Percentiles rank a stretch among this genome's conserved stretches.
Evolutionary conservation across 2,797 vertebrate genomes (phyloP).

Genomic region (Arctocebus calabarensis): DNA sequence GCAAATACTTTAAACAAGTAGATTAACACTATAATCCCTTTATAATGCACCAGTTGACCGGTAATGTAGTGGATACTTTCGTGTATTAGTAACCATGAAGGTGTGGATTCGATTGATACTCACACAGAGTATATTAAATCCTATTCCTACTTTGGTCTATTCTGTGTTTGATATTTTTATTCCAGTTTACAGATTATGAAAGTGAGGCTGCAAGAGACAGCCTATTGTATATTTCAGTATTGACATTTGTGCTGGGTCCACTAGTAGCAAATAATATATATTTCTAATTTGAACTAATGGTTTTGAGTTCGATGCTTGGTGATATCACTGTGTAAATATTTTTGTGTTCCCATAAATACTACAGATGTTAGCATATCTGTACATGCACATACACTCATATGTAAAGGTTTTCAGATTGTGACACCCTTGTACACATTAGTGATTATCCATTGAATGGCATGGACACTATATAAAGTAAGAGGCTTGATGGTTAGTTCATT

Average conservation of each 20-base stretch:
- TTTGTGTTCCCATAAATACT: background rate
- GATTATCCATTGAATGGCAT: background rate
- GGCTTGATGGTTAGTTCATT: background rate
- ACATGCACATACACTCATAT: background rate
- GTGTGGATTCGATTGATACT: background rate
- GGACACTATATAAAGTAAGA: background rate
- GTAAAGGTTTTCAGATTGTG: background rate
- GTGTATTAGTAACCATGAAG: background rate
- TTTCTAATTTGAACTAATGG: background rate
- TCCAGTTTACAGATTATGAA: background rate
- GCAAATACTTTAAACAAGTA: conserved; percentile 31
- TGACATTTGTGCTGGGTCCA: background rate
- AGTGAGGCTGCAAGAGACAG: background rate
- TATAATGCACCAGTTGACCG: background rate
- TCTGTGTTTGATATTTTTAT: background rate
- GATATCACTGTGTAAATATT: background rate
- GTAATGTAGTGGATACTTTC: background rate
- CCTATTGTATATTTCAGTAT: background rate
- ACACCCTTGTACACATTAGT: background rate
- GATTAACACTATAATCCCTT: background rate
- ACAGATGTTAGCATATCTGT: background rate
- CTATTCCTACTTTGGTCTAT: background rate
- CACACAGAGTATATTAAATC: background rate
- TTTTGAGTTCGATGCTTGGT: background rate
- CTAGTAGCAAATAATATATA: background rate